Conservation (phyloP, 2,888 invertebrate genomes). For the Megalurothrips usitatus region DNA sequence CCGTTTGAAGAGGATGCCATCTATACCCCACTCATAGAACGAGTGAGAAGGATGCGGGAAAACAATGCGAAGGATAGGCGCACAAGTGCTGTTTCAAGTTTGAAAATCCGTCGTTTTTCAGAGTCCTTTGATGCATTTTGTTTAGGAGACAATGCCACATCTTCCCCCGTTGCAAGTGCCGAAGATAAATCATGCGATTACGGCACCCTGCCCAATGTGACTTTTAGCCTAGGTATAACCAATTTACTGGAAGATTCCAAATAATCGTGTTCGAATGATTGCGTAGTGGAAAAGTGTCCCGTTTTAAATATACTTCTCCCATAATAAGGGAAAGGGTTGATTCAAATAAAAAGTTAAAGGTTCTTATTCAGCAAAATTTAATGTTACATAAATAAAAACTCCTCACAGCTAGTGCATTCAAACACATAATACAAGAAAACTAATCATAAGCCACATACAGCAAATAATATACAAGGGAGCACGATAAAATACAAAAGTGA, state of each 20-base stretch:
- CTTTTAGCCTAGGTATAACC: neutral
- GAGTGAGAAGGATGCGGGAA: neutral
- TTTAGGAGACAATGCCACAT: neutral
- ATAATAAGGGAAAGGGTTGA: neutral
- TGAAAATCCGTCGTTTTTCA: neutral
- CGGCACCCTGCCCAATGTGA: neutral
- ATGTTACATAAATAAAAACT: constrained; percentile 7
- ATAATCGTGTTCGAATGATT: neutral
- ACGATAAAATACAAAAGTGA: neutral
- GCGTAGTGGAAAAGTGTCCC: neutral
- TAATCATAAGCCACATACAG: neutral
- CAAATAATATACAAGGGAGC: neutral
- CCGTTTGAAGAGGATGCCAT: neutral
- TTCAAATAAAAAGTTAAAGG: neutral
- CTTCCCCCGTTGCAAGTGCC: neutral
- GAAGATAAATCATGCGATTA: neutral
- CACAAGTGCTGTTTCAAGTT: neutral
- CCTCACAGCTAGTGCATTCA: neutral
- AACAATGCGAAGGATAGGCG: neutral
- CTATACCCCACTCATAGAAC: neutral
- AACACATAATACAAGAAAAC: neutral
- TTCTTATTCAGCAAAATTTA: neutral
- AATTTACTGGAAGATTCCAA: neutral
- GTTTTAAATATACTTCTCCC: neutral
- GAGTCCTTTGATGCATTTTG: constrained; percentile 1